Evolutionary conservation across 2,113 vertebrate genomes (phyloP).

Genomic region (Phaethon lepturus): DNA sequence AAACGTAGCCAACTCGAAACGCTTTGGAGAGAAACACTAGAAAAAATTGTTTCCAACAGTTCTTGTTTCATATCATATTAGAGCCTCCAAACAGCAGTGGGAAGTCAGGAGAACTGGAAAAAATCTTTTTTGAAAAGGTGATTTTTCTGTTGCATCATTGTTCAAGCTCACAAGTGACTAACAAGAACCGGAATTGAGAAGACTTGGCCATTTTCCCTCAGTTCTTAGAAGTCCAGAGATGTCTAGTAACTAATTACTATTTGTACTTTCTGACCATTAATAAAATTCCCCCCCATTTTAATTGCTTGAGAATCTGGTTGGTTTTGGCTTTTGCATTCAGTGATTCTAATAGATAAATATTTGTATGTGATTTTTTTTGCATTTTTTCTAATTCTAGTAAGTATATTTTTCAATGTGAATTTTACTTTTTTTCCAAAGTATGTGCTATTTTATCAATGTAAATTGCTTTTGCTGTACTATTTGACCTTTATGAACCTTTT

Average conservation of each 20-base stretch:
- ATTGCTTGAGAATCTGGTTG: neutral
- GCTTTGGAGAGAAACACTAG: neutral
- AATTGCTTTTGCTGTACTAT: neutral
- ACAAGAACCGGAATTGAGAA: neutral
- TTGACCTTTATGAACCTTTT: neutral
- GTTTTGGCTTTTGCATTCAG: neutral
- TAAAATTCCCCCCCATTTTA: neutral
- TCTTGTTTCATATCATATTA: neutral
- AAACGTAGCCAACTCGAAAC: neutral
- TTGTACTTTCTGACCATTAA: neutral
- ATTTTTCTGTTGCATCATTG: neutral
- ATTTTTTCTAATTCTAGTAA: neutral
- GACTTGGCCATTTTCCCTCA: neutral
- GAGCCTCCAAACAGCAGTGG: neutral
- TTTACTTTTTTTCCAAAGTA: neutral
- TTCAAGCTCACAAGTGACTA: neutral
- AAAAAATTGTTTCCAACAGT: neutral
- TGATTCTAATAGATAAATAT: neutral
- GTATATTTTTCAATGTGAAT: neutral
- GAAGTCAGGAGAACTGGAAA: neutral
- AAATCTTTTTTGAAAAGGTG: neutral
- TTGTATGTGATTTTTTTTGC: neutral
- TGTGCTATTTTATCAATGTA: neutral
- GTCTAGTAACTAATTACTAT: neutral
- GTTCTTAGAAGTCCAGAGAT: neutral